Evolutionary conservation across 2,888 invertebrate genomes (phyloP).

Genomic region (Julus scandinavius): DNA sequence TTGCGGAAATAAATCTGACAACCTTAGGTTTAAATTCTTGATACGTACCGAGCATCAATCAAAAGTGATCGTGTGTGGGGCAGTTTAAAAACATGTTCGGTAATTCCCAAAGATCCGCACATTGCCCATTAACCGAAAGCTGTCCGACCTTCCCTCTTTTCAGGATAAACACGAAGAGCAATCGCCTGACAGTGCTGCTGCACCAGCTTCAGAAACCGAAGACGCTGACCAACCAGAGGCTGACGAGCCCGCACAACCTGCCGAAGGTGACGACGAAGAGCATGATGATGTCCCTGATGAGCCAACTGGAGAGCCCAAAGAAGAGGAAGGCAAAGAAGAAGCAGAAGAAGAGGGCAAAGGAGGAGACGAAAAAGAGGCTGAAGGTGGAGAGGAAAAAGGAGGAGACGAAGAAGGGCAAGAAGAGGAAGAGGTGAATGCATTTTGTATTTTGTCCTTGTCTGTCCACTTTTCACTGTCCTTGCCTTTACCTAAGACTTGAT

Average conservation of each 20-base stretch:
- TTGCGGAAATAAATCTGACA: no score
- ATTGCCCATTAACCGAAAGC: no score
- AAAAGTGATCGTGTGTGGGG: no score
- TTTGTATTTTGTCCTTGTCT: no score
- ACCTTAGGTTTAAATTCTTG: no score
- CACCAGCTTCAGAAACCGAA: neutral
- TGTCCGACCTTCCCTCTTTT: neutral
- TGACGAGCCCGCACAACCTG: neutral
- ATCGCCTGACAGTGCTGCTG: conserved; percentile 14
- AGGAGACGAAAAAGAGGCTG: conserved; percentile 45
- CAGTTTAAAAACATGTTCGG: no score
- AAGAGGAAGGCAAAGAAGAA: conserved; percentile 53
- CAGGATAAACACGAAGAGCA: neutral
- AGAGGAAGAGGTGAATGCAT: neutral
- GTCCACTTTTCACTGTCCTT: no score
- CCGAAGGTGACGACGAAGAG: conserved; percentile 7
- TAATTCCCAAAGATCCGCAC: no score
- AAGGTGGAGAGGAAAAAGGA: conserved; percentile 45
- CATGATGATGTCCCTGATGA: conserved; percentile 43
- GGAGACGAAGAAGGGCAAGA: conserved; percentile 46
- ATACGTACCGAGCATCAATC: neutral
- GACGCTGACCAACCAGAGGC: neutral
- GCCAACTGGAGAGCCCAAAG: conserved; percentile 50
- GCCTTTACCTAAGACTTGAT: neutral
- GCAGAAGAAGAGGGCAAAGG: conserved; percentile 47